Conservation (phyloP, 2,888 invertebrate genomes). For the Anagyrus pseudococci region DNA sequence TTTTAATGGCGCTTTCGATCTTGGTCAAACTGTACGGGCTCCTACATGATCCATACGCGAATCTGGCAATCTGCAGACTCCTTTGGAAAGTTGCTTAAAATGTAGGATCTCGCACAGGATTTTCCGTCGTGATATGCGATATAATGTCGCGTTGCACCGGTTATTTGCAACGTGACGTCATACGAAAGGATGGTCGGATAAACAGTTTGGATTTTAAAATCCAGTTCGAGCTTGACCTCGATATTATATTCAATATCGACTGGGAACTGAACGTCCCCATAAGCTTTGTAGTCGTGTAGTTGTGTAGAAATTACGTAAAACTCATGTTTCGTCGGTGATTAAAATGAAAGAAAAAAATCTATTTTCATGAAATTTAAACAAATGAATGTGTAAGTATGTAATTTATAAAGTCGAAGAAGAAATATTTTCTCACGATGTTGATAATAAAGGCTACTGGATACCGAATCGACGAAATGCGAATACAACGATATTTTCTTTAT, state of each 20-base stretch:
- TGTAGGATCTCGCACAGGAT: neutral
- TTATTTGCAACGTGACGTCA: neutral
- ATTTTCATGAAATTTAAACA: neutral
- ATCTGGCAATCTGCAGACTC: neutral
- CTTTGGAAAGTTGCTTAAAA: neutral
- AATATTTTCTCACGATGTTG: slow-evolving; percentile 19
- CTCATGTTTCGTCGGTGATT: slow-evolving; percentile 10
- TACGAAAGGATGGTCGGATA: neutral
- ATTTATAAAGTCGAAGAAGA: neutral
- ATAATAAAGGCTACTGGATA: no score
- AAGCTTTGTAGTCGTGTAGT: slow-evolving; percentile 8
- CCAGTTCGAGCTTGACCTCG: neutral
- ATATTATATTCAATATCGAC: slow-evolving; percentile 2
- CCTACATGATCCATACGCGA: slow-evolving; percentile 11
- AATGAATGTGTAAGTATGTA: slow-evolving; percentile 12
- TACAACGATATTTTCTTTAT: neutral
- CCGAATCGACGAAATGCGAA: slow-evolving; percentile 10
- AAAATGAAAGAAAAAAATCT: neutral
- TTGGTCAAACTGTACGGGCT: neutral
- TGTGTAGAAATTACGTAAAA: neutral
- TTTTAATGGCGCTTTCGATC: no score
- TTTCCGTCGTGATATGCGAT: no score
- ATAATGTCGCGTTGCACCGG: neutral
- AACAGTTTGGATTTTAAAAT: neutral
- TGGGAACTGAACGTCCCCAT: neutral